These are phyloP conservation scores for Takifugu ocellatus DNA, from an alignment of 2,797 vertebrate genomes.

Conservation along the genomic window DNA sequence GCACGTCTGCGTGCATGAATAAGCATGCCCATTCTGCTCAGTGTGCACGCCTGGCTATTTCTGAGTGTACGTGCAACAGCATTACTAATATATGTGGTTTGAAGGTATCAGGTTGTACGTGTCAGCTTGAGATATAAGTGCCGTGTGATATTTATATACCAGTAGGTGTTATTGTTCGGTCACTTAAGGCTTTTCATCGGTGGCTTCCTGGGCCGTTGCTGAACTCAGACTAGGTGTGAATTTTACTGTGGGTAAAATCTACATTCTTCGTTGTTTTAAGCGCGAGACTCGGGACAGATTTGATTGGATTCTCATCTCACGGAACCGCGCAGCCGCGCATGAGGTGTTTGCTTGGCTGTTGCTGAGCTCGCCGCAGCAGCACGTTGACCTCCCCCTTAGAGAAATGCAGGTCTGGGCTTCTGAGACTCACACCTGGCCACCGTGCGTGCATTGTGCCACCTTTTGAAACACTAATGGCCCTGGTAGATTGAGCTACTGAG, in stretches of 20 bases:
- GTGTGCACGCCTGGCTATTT: constrained; percentile 18
- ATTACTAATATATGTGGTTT: constrained; percentile 50
- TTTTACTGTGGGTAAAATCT: constrained; percentile 42
- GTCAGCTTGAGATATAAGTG: constrained; percentile 65
- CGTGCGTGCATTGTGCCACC: constrained; percentile 28
- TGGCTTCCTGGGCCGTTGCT: constrained; percentile 50
- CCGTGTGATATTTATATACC: constrained; percentile 53
- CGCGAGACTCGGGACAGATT: constrained; percentile 35
- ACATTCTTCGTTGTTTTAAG: constrained; percentile 36
- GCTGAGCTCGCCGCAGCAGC: constrained; percentile 25
- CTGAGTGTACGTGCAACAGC: constrained; percentile 22
- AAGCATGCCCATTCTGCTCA: constrained; percentile 2
- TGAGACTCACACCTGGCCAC: constrained; percentile 28
- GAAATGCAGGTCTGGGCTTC: constrained; percentile 25
- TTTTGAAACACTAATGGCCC: constrained; percentile 49
- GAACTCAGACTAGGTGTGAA: constrained; percentile 54
- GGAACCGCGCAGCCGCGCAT: background rate
- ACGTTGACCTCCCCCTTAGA: constrained; percentile 43
- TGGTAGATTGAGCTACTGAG: constrained; percentile 38
- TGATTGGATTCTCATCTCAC: constrained; percentile 25
- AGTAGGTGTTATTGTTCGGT: constrained; percentile 71
- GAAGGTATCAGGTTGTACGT: constrained; percentile 62
- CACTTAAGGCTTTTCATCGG: constrained; percentile 58
- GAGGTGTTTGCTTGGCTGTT: constrained; percentile 1
- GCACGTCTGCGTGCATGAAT: constrained; percentile 11